Evolutionary conservation across 2,888 invertebrate species (phyloP), one percentile per base, ranked within the genome.

Genomic region (Prosapia bicincta): DNA sequence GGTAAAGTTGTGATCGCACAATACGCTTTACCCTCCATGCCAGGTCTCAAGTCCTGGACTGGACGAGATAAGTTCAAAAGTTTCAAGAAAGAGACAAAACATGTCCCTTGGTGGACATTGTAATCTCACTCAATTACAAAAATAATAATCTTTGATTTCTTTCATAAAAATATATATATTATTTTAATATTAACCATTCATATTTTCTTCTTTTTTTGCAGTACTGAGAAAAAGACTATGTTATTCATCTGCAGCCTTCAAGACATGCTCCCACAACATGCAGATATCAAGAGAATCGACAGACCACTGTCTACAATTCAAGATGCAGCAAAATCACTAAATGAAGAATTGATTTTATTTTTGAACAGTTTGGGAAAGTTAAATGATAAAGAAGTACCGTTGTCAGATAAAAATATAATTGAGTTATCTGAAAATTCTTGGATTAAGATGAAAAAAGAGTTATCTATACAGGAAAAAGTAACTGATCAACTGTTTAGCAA

Each of bases 221-320:
- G 77, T 65, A 72, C 75, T 5, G 68, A 69, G n/a, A 71, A 75
- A 26, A 74, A 77, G 68, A 69, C 43, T 54, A 28, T 75, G n/a
- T 69, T 68, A 24, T 65, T 77, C 6, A 72, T 71, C 13, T 69
- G 66, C 26, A 69, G 71, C 66, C 28, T 77, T 30, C 54, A 23
- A 2, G 26, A 66, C 26, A 68, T 68, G 15, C 9, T 73, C 5
- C 73, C 73, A 30, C 67, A 73, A 66, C 32, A 67, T 24, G 30
- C 68, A 24, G 10, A 23, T 1, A 25, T 70, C 0, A 43, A 25
- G 25, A 70, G 20, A 54, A n/a, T 20, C 7, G 20, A 54, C n/a
- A 20, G 20, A 20, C 13, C n/a, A 54, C n/a, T 20, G 7, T 54
- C 54, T 20, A 54, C n/a, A 9, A 54, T 54, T 20, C 20, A 54